Base-by-base conservation (phyloP, 2,888 invertebrate genomes). In the Chaetogeoica ovagalla region DNA sequence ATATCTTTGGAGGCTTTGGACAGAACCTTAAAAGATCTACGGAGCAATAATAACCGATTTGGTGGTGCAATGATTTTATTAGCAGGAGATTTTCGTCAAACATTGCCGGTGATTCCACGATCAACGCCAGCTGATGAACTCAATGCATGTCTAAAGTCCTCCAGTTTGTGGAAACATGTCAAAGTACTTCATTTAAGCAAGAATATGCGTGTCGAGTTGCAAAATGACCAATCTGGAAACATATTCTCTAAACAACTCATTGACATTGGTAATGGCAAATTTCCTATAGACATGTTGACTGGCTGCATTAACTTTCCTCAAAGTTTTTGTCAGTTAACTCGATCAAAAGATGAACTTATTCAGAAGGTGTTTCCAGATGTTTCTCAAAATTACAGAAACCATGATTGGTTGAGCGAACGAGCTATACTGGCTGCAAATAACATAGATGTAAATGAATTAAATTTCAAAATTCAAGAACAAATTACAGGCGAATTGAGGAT, bases 291-390 rank as follows among this genome's bases (percentile, higher is more conserved):
- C 82, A 57, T 43, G 66, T 83, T 82, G 77, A 83, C 84, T 75
- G 83, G 83, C 82, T 84, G 62, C 81, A 85, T 85, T 71, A 84
- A 82, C 73, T 84, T 85, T 17, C 83, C 84, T 39, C n/a, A 43
- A 62, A 82, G 84, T 83, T 85, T 85, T 82, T 85, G 84, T 82
- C 72, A 83, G 21, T 82, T 83, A 82, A 81, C 81, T 48, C 81
- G 82, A 81, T 83, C 84, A 77, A 83, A 85, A 83, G 76, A 76
- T 66, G 83, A 84, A 83, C 83, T 85, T 66, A 84, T 85, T 79
- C 82, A 84, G 30, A 83, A 83, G 70, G 83, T 85, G 55, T 86
- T 85, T 82, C 85, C 85, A 83, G 83, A 85, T 83, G 83, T 86
- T 83, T 30, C 39, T 66, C 30, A 30, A 30, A 30, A 30, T 30